phyloP scores from a whole-genome alignment of 2,888 invertebrate species.

The Macropis europaea region DNA sequence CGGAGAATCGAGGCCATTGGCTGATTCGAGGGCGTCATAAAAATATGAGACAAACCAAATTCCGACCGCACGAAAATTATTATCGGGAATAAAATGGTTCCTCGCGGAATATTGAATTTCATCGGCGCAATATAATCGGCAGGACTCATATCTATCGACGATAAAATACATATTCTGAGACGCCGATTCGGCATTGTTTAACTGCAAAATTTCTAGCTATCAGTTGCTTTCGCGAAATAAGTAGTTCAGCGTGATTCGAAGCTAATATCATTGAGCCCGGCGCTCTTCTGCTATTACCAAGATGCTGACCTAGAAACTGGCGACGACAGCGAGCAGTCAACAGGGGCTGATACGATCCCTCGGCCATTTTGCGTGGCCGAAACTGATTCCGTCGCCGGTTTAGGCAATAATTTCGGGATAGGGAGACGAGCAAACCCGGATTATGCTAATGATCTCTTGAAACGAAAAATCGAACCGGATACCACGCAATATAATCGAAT shows the following conservation, averaged over 20 bases:
- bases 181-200: neutral
- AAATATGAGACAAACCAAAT: neutral
- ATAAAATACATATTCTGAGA: neutral
- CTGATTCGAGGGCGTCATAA: neutral
- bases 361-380: conserved; percentile 23
- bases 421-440: neutral
- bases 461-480: conserved; percentile 5
- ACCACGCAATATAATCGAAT: neutral
- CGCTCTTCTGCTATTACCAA: conserved; percentile 9
- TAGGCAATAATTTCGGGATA: conserved; percentile 24
- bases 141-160: no score
- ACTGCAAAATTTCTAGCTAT: neutral
- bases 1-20: neutral
- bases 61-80: neutral
- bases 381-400: conserved; percentile 31
- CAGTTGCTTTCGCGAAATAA: neutral
- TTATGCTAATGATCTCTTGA: conserved; percentile 11
- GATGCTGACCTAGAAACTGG: conserved; percentile 43
- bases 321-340: conserved; percentile 45
- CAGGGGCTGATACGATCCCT: conserved; percentile 45
- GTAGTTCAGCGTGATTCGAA: conserved; percentile 13
- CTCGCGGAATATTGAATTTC: no score
- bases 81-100: no score
- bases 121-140: no score
- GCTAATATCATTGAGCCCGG: neutral